Base-by-base conservation (phyloP, 2,113 vertebrate species). In the Burhinus oedicnemus region DNA sequence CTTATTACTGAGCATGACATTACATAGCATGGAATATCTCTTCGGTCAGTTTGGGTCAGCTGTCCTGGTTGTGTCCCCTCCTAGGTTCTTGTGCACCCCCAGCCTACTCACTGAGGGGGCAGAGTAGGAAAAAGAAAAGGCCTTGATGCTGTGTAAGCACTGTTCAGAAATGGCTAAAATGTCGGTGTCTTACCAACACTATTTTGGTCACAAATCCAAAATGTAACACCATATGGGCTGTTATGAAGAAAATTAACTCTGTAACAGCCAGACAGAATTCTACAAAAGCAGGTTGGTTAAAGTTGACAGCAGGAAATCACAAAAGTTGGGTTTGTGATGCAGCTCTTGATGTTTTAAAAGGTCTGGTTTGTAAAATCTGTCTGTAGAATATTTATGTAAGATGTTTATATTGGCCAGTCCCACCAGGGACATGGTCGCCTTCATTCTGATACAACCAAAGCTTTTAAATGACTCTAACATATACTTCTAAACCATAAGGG, bases 141-240 rank as follows among this genome's bases (percentile, higher is more conserved):
- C 40, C 27, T 22, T 54, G 65, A 30, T 62, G 19, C 49, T 65
- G 14, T 66, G 29, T 21, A 40, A 76, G 18, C 18, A 66, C 29
- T 66, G 22, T 29, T 58, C 23, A 58, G 23, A n/a, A 58, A 17
- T 49, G 8, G 19, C 29, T 89, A 64, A 57, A 88, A 60, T 44
- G 13, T 19, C 44, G 32, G 14, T 82, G 26, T 32, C 20, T 58
- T 58, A 57, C 32, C 16, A 66, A 15, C 36, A 51, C 13, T 57
- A 12, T 30, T 49, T 57, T 58, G n/a, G 58, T 81, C 49, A 42
- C 19, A 72, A 65, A 72, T 72, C 49, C 40, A 72, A 72, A 72
- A 72, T 0, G 1, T 38, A 72, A 34, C 29, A 62, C 13, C 8
- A 19, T 29, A 47, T 0, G 0, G 40, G 70, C 27, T 49, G 8